Evolutionary conservation across 2,888 invertebrate species (phyloP).

Genomic region (Meta bourneti): DNA sequence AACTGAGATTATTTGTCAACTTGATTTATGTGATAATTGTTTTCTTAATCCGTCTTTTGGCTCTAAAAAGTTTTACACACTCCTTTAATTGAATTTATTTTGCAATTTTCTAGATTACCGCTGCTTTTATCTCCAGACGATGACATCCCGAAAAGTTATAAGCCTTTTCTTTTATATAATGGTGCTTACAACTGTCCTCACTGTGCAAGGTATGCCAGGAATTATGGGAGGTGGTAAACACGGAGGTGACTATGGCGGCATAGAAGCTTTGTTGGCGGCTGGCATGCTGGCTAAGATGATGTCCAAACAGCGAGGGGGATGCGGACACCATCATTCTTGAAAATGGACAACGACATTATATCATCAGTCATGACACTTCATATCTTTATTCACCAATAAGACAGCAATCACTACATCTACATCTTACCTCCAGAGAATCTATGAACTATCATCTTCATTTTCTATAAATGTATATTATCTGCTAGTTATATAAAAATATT

Average conservation of each 20-base stretch:
- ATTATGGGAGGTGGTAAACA: constrained; percentile 16
- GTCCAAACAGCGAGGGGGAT: background rate
- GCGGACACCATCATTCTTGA: background rate
- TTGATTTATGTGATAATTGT: too few relatives aligned
- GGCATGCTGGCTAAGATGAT: constrained; percentile 39
- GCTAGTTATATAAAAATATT: background rate
- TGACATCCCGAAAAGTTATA: constrained; percentile 6
- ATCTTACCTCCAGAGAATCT: too few relatives aligned
- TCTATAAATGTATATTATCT: background rate
- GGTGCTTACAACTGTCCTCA: background rate
- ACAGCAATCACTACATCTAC: too few relatives aligned
- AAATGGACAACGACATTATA: background rate
- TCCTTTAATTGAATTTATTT: too few relatives aligned
- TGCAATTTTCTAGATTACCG: too few relatives aligned
- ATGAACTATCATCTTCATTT: background rate
- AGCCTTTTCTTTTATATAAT: background rate
- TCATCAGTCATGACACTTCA: too few relatives aligned
- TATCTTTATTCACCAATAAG: too few relatives aligned
- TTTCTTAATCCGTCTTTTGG: too few relatives aligned
- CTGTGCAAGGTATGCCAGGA: background rate
- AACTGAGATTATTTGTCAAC: too few relatives aligned
- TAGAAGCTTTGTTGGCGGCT: constrained; percentile 38
- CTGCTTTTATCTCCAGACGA: background rate
- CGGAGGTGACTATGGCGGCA: constrained; percentile 1
- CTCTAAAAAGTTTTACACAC: too few relatives aligned